Evolutionary conservation across 2,797 vertebrate species (phyloP).

Genomic region (Podargus strigoides): DNA sequence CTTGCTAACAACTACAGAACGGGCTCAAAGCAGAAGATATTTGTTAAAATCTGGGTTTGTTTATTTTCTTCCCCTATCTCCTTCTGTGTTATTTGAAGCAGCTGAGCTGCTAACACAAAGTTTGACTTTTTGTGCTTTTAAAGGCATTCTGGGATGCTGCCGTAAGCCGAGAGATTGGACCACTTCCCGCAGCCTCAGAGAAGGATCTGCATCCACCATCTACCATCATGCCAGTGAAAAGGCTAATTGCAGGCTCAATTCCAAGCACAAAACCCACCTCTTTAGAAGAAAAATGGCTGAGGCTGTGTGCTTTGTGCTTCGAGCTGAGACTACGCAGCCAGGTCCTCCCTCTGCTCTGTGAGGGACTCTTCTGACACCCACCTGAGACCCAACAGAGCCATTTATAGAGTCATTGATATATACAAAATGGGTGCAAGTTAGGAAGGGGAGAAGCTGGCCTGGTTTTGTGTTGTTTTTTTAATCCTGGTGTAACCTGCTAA

Average conservation of each 20-base stretch:
- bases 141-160: constrained; percentile 37
- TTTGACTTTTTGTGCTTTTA: constrained; percentile 54
- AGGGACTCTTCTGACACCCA: background rate
- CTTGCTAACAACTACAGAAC: constrained; percentile 14
- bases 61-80: constrained; percentile 38
- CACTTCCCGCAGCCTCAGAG: background rate
- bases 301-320: background rate
- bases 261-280: background rate
- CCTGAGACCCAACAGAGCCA: accelerated
- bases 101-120: background rate
- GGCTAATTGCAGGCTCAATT: constrained; percentile 4
- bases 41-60: constrained; percentile 52
- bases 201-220: background rate
- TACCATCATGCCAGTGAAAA: background rate
- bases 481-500: background rate
- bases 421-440: background rate
- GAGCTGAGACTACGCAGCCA: background rate
- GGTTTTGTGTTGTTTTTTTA: no score
- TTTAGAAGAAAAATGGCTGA: background rate
- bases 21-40: background rate
- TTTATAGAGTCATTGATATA: no score
- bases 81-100: constrained; percentile 46
- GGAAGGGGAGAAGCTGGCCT: background rate
- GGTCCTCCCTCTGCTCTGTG: background rate
- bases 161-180: background rate